phyloP scores from a whole-genome alignment of 2,113 vertebrate species.

The Diphyllodes magnificus region DNA sequence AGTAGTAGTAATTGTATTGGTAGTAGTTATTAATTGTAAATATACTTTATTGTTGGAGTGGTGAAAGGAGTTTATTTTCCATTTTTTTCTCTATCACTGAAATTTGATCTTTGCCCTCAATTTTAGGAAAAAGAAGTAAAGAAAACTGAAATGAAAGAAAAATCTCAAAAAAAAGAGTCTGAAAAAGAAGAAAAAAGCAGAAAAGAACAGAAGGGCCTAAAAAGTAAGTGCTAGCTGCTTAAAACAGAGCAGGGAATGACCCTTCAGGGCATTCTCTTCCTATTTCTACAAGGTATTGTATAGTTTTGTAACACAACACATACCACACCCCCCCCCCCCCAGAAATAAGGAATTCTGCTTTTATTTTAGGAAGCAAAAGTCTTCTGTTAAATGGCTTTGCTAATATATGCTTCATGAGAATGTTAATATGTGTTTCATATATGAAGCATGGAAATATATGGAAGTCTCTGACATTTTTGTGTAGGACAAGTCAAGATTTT shows the following conservation, averaged over 20 bases:
- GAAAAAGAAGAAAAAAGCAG: constrained; percentile 82
- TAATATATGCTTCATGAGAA: neutral
- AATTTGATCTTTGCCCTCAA: constrained; percentile 6
- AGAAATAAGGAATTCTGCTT: neutral
- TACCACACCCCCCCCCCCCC: neutral
- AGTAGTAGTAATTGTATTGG: too few species aligned
- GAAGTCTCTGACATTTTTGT: neutral
- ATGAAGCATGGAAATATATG: neutral
- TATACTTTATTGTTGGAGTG: neutral
- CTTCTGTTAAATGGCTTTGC: neutral
- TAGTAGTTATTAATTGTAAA: neutral
- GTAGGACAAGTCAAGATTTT: neutral
- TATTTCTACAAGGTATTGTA: neutral
- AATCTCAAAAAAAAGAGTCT: constrained; percentile 77
- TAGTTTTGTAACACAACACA: neutral
- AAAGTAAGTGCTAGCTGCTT: constrained; percentile 73
- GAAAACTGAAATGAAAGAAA: constrained; percentile 84
- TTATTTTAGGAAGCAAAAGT: neutral
- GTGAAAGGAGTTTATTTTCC: neutral
- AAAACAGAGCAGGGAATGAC: neutral
- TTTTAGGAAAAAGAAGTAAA: constrained; percentile 78
- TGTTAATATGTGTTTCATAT: neutral
- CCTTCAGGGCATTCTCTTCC: neutral
- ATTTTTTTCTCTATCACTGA: neutral
- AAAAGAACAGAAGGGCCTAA: constrained; percentile 74